phyloP scores from a whole-genome alignment of 2,888 invertebrate genomes.

The Ormyrus nitidulus region DNA sequence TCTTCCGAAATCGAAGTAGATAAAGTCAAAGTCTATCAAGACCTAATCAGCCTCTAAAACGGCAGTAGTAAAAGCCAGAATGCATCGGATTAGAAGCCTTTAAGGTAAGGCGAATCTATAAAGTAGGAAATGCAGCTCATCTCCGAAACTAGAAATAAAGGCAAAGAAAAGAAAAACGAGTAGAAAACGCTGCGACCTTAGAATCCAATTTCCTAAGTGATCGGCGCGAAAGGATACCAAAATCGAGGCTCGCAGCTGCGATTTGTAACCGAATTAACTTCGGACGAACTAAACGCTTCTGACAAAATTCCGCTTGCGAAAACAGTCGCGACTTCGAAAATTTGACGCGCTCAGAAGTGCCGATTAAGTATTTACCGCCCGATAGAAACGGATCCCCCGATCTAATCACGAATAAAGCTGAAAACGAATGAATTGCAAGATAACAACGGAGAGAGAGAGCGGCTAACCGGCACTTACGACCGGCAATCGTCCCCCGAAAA shows the following conservation, averaged over 20 bases:
- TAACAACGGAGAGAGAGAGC: no score
- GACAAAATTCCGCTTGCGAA: no score
- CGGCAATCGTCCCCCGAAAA: neutral
- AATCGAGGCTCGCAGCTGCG: neutral
- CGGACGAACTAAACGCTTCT: no score
- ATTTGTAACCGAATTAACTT: conserved; percentile 18
- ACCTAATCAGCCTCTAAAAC: conserved; percentile 26
- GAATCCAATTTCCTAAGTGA: conserved; percentile 37
- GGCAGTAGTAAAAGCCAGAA: conserved; percentile 17
- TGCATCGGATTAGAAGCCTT: conserved; percentile 3
- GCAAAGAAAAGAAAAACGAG: neutral
- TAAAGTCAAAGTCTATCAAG: conserved; percentile 25
- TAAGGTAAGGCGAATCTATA: neutral
- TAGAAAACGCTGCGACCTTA: conserved; percentile 12
- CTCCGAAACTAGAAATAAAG: conserved; percentile 26
- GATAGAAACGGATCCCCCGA: no score
- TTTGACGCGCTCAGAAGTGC: no score
- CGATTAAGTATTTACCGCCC: no score
- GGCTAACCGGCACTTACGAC: no score
- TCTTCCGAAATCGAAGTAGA: conserved; percentile 27
- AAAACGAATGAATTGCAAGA: no score
- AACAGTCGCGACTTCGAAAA: no score
- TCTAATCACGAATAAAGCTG: no score
- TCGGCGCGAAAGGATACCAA: conserved; percentile 25
- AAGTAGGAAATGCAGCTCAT: conserved; percentile 34